Percentiles rank a stretch among this genome's conserved stretches.
Evolutionary conservation across 2,797 vertebrate species (phyloP).

Genomic region (Gymnothorax javanicus): DNA sequence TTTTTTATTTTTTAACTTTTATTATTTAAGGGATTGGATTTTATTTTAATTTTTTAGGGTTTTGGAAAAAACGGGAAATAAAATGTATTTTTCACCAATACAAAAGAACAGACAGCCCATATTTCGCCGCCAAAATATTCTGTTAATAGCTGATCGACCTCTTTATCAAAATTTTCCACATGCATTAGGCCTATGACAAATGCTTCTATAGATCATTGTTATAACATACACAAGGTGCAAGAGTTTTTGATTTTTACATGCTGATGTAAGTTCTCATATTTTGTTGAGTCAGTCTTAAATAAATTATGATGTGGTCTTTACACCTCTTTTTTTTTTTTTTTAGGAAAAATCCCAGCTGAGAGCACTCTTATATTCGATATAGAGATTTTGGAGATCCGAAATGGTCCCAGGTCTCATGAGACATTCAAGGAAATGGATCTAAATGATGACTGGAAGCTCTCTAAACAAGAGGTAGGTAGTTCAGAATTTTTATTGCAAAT

Average conservation of each 20-base stretch:
- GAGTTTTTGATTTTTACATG: neutral
- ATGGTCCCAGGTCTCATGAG: constrained; percentile 92
- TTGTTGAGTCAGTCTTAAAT: neutral
- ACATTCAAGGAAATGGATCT: constrained; percentile 99
- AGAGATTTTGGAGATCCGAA: constrained; percentile 90
- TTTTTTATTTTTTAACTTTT: too few relatives aligned
- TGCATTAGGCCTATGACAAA: neutral
- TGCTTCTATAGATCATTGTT: neutral
- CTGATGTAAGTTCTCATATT: neutral
- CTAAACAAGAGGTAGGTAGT: constrained; percentile 82
- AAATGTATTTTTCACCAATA: too few relatives aligned
- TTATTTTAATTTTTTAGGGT: too few relatives aligned
- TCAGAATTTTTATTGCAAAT: neutral
- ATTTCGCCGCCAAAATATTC: neutral
- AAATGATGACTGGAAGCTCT: constrained; percentile 96
- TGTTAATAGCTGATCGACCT: neutral
- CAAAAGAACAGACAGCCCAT: too few relatives aligned
- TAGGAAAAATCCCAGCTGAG: constrained; percentile 90
- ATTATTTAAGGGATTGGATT: too few relatives aligned
- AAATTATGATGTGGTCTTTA: neutral
- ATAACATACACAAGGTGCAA: neutral
- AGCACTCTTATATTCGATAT: constrained; percentile 92
- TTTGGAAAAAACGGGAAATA: too few relatives aligned
- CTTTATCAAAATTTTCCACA: neutral
- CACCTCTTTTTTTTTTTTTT: neutral